A percentile compares a stretch with the other conserved stretches of the same genome.
Evolutionary conservation across 2,113 vertebrate species (phyloP).

Genomic region (Calyptomena viridis): DNA sequence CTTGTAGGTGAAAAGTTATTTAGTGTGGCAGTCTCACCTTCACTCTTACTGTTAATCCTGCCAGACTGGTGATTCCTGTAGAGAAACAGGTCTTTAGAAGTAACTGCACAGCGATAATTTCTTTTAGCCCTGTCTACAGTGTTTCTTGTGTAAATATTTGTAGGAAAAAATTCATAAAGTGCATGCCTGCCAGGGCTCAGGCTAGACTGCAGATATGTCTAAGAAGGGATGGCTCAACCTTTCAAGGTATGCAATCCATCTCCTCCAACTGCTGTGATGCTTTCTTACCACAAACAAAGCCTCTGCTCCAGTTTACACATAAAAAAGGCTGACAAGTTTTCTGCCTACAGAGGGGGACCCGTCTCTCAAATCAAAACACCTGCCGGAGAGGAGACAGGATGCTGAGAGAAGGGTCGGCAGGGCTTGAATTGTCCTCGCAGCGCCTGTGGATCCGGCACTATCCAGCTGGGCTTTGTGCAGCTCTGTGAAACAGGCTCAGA

Average conservation of each 20-base stretch:
- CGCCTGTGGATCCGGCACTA: not conserved
- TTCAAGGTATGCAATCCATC: not conserved
- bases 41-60: conserved; percentile 7
- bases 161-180: conserved; percentile 4
- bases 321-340: not conserved
- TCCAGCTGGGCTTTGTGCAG: not conserved
- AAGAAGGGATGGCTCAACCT: conserved; percentile 3
- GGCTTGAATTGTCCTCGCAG: not conserved
- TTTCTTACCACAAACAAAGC: conserved; percentile 1
- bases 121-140: not conserved
- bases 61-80: conserved; percentile 36
- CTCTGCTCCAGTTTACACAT: not conserved
- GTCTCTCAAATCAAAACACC: not conserved
- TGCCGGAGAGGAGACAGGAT: not conserved
- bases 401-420: not conserved
- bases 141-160: conserved; percentile 54
- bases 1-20: conserved; percentile 18
- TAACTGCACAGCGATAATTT: not conserved
- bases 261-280: not conserved
- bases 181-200: not conserved
- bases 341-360: not conserved
- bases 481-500: not conserved
- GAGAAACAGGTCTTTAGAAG: conserved; percentile 44
- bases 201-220: not conserved
- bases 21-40: conserved; percentile 21